Evolutionary conservation across 2,888 invertebrate genomes (phyloP), one percentile per base, ranked within the genome.

Genomic region (Morpho deidamia): DNA sequence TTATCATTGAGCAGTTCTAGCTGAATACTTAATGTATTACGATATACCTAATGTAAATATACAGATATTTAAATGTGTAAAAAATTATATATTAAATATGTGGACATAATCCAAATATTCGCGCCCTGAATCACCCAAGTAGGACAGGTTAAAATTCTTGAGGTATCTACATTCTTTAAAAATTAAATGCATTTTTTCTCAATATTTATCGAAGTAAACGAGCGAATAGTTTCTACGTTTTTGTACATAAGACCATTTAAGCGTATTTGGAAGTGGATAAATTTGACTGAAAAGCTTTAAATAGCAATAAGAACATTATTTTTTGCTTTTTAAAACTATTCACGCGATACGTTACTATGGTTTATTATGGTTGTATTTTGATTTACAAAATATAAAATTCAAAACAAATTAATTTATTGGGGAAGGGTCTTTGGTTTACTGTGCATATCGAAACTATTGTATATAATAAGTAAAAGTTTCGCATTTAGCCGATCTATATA

Each of bases 401-500:
- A 37, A 37, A 7, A 37, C 10, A 37, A 37, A n/a, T 37, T 8
- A 37, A 1, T 48, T 34, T 48, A 32, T 12, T 11, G 33, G 48
- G 33, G 42, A 14, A 44, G 43, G 23, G 64, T 76, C 75, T 76
- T 76, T 78, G 76, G 76, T 76, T 72, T 70, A 63, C 70, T 67
- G 67, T 68, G 67, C 64, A 67, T 64, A 50, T 65, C 63, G 62
- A 61, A 59, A 54, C 43, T 49, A 39, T 40, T 42, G 8, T 12
- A 7, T 50, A 37, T 14, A n/a, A 37, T 43, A 34, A 8, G 3
- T 37, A 7, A 37, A 10, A 7, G 10, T 37, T 37, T 37, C 0
- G 8, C 11, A 11, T 7, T 11, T 11, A 37, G 8, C 37, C 8
- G 37, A 39, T n/a, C 11, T 10, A 39, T 39, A 49, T 40, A 42